A percentile compares a stretch with the other conserved stretches of the same genome.
These are phyloP conservation scores for Drosophila lacertosa DNA, from an alignment of 1,140 invertebrate species.

Conservation along the genomic window DNA sequence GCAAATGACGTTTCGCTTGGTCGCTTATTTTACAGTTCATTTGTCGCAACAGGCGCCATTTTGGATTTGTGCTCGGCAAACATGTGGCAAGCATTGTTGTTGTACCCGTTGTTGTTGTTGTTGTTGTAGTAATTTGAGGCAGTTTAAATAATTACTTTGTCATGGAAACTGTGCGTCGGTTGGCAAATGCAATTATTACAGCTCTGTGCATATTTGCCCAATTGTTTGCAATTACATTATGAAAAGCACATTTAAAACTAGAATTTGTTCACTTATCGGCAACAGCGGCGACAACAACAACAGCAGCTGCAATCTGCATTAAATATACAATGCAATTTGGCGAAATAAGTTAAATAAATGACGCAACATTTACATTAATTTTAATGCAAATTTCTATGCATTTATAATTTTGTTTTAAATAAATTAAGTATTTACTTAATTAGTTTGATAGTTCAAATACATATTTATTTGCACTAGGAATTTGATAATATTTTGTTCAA, in stretches of 20 bases:
- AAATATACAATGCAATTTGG: constrained; percentile 6
- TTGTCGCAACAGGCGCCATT: constrained; percentile 37
- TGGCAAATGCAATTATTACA: constrained; percentile 69
- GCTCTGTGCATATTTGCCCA: constrained; percentile 37
- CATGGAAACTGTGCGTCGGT: constrained; percentile 56
- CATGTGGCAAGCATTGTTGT: constrained; percentile 16
- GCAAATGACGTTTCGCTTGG: constrained; percentile 41
- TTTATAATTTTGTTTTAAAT: neutral
- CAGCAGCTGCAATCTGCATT: neutral
- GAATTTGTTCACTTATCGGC: constrained; percentile 26
- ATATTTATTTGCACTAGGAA: too few relatives aligned
- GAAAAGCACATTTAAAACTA: constrained; percentile 53
- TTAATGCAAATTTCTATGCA: neutral
- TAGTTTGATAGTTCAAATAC: neutral
- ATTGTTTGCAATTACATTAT: constrained; percentile 75
- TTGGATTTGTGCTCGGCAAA: constrained; percentile 18
- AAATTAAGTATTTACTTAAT: neutral
- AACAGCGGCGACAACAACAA: neutral
- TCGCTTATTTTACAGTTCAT: constrained; percentile 75
- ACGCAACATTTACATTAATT: neutral
- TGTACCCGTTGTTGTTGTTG: too few relatives aligned
- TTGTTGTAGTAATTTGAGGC: neutral
- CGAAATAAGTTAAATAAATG: constrained; percentile 13
- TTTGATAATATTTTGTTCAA: too few relatives aligned
- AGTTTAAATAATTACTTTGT: constrained; percentile 75